Evolutionary conservation across 2,113 vertebrate genomes (phyloP).

Genomic region (Chinchilla lanigera): DNA sequence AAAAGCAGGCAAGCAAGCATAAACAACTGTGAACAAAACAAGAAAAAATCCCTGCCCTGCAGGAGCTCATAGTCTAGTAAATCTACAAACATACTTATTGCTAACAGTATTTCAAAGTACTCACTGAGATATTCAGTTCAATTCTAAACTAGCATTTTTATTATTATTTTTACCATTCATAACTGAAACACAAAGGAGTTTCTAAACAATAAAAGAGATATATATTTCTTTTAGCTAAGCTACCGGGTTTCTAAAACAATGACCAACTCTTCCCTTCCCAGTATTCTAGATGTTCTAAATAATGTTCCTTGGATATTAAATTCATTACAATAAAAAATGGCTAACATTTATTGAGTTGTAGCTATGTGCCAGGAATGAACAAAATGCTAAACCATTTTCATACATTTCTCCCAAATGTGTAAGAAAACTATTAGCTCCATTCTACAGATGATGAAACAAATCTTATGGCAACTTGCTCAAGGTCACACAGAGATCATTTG

Average conservation of each 20-base stretch:
- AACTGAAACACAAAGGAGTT: slow-evolving; percentile 34
- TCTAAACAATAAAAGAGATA: neutral
- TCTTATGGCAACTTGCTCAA: slow-evolving; percentile 1
- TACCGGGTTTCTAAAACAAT: neutral
- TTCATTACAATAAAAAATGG: neutral
- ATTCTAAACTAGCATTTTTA: neutral
- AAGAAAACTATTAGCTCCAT: neutral
- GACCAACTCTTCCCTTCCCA: slow-evolving; percentile 19
- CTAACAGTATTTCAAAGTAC: slow-evolving; percentile 28
- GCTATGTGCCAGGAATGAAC: neutral
- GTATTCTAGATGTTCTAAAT: slow-evolving; percentile 19
- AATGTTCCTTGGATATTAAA: neutral
- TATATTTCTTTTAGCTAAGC: neutral
- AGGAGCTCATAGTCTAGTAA: slow-evolving; percentile 15
- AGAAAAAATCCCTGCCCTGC: neutral
- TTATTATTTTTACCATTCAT: neutral
- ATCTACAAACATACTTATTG: slow-evolving; percentile 26
- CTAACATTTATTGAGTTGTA: slow-evolving; percentile 34
- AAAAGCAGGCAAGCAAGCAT: neutral
- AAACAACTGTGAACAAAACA: slow-evolving; percentile 36
- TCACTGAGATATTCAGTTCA: neutral
- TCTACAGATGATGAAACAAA: slow-evolving; percentile 44
- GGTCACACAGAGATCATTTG: neutral
- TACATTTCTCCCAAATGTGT: neutral
- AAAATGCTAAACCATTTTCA: slow-evolving; percentile 60